A percentile compares a stretch with the other conserved stretches of the same genome.
Conservation (phyloP, 2,797 vertebrate genomes). For the Anabas testudineus region DNA sequence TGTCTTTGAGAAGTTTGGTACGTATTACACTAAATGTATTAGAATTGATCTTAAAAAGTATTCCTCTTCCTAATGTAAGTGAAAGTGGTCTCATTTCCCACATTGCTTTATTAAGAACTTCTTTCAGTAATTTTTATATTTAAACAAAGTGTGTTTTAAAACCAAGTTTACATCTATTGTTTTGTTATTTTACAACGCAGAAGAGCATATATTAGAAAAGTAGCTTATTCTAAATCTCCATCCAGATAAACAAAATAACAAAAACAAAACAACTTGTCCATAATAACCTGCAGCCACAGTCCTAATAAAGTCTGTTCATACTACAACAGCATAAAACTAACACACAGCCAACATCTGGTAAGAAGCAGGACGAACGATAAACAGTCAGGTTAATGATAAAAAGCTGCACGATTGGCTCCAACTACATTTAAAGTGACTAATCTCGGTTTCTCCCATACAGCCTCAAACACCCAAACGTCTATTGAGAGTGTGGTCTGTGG, state of each 20-base stretch:
- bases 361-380: not conserved
- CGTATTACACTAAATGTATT: constrained; percentile 1
- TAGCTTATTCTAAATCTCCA: too few relatives aligned
- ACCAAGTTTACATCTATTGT: not conserved
- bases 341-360: not conserved
- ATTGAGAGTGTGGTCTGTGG: constrained; percentile 16
- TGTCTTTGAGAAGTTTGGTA: not conserved
- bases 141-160: constrained; percentile 1
- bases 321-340: too few relatives aligned
- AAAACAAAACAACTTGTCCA: too few relatives aligned
- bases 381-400: not conserved
- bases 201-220: too few relatives aligned
- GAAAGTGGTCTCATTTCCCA: not conserved
- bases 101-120: not conserved
- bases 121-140: not conserved
- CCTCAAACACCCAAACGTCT: constrained; percentile 27
- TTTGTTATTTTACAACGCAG: not conserved
- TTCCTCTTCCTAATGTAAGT: not conserved
- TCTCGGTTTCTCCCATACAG: too few relatives aligned
- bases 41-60: not conserved
- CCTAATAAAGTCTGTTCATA: too few relatives aligned
- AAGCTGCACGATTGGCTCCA: not conserved
- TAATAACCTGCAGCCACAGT: too few relatives aligned
- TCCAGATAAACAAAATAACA: too few relatives aligned
- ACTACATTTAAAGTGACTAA: not conserved